phyloP scores from a whole-genome alignment of 1,140 invertebrate genomes.

The fruit fly (Drosophila melanogaster) region Release_6_plus_ISO1_MT NC_004354.4:3085501-3086000 shows the following conservation, averaged over 20 bases:
- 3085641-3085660: slow-evolving; percentile 71
- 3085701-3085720: slow-evolving; percentile 82
- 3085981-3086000: not conserved
- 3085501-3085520: slow-evolving; percentile 42
- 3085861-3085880: slow-evolving; percentile 35
- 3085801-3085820: slow-evolving; percentile 55
- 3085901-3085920: slow-evolving; percentile 67
- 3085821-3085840: slow-evolving; percentile 54
- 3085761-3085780: slow-evolving; percentile 62
- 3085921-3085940: slow-evolving; percentile 7
- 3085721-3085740: slow-evolving; percentile 61
- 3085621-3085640: slow-evolving; percentile 13
- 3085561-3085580: slow-evolving; percentile 81
- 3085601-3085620: slow-evolving; percentile 77
- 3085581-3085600: slow-evolving; percentile 77
- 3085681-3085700: slow-evolving; percentile 82
- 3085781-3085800: slow-evolving; percentile 68
- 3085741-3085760: slow-evolving; percentile 54
- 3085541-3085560: slow-evolving; percentile 50
- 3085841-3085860: slow-evolving; percentile 61
- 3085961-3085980: slow-evolving; percentile 6
- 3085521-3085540: slow-evolving; percentile 20
- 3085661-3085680: slow-evolving; percentile 84
- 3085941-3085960: slow-evolving; percentile 5
- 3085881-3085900: slow-evolving; percentile 9